Conservation (phyloP, 2,113 vertebrate species). For the Lonchura striata region DNA sequence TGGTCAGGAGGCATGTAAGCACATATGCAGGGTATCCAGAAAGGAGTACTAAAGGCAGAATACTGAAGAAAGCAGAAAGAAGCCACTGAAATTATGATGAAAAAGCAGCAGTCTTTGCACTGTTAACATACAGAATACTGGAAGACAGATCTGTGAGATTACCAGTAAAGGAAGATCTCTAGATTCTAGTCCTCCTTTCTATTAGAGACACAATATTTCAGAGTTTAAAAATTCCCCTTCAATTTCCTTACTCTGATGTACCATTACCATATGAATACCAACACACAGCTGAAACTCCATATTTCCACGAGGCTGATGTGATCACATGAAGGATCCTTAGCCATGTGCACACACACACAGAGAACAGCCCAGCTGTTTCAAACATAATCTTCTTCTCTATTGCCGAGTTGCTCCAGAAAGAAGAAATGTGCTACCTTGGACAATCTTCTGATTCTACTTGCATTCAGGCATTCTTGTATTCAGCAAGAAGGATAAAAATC, state of each 20-base stretch:
- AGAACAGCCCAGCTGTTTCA: conserved; percentile 10
- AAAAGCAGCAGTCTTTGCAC: not conserved
- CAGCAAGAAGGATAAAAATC: conserved; percentile 16
- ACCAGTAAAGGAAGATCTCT: not conserved
- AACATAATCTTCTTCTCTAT: not conserved
- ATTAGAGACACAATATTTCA: not conserved
- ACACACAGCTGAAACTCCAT: not conserved
- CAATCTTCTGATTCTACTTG: not conserved
- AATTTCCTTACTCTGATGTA: not conserved
- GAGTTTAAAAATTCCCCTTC: not conserved
- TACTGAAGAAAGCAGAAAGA: not conserved
- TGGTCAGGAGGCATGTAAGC: not conserved
- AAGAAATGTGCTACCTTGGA: conserved; percentile 3
- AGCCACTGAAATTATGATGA: not conserved
- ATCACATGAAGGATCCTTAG: not conserved
- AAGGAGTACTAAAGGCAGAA: not conserved
- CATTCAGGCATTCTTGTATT: no score
- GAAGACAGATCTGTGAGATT: not conserved
- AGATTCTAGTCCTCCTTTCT: not conserved
- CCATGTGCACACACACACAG: not conserved
- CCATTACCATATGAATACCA: not conserved
- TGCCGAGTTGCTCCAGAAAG: not conserved
- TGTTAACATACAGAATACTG: not conserved
- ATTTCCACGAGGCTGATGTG: not conserved
- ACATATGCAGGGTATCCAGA: not conserved